Evolutionary conservation across 2,888 invertebrate species (phyloP).

Genomic region (Asteroscopus sphinx): DNA sequence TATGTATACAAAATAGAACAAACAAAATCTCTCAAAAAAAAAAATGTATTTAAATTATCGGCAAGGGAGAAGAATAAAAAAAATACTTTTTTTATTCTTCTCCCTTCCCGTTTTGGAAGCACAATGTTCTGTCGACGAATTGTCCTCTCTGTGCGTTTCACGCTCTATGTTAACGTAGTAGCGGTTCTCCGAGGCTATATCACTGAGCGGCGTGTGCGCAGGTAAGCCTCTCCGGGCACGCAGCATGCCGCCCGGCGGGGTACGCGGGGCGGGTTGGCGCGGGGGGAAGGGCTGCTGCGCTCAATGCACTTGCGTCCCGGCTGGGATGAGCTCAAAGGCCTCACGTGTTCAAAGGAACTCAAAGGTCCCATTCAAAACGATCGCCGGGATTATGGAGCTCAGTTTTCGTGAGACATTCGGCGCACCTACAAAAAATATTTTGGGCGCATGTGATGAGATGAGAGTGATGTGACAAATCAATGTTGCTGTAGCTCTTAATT

Average conservation of each 20-base stretch:
- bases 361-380: slow-evolving; percentile 45
- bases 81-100: too few relatives aligned
- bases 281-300: slow-evolving; percentile 50
- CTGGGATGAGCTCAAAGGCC: slow-evolving; percentile 52
- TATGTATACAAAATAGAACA: too few relatives aligned
- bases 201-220: slow-evolving; percentile 73
- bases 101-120: too few relatives aligned
- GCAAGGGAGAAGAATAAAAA: too few relatives aligned
- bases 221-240: slow-evolving; percentile 79
- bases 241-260: slow-evolving; percentile 51
- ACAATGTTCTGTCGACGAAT: too few relatives aligned
- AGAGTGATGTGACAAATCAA: too few relatives aligned
- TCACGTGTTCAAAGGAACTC: slow-evolving; percentile 52
- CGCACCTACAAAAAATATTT: neutral
- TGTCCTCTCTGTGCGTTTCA: slow-evolving; percentile 50
- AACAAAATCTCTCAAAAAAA: too few relatives aligned
- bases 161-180: slow-evolving; percentile 72
- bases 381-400: slow-evolving; percentile 16
- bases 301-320: slow-evolving; percentile 77
- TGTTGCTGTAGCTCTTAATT: neutral
- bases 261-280: slow-evolving; percentile 48
- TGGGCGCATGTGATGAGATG: neutral
- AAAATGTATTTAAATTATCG: too few relatives aligned
- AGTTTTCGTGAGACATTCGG: slow-evolving; percentile 5
- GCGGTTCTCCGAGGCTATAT: slow-evolving; percentile 78